These are phyloP conservation scores for Xenopus tropicalis DNA, from an alignment of 2,113 vertebrate species.

Conservation along the genomic window UCB_Xtro_10.0 CM004451.2:66930501-66931000, in stretches of 20 bases:
- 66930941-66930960: too few species aligned
- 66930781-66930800: too few species aligned
- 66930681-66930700: conserved; percentile 56
- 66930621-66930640: background rate
- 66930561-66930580: background rate
- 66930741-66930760: background rate
- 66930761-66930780: too few species aligned
- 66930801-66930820: too few species aligned
- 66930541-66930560: background rate
- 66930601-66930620: background rate
- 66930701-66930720: conserved; percentile 49
- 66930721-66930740: background rate
- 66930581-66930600: background rate
- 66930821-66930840: too few species aligned
- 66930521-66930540: background rate
- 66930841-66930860: too few species aligned
- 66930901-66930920: too few species aligned
- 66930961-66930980: too few species aligned
- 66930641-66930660: conserved; percentile 51
- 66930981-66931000: too few species aligned
- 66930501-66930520: background rate
- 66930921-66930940: too few species aligned
- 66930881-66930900: too few species aligned
- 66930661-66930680: conserved; percentile 66
- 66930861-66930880: too few species aligned